Conservation (phyloP, 2,888 invertebrate species). For the Copidosoma aretas region DNA sequence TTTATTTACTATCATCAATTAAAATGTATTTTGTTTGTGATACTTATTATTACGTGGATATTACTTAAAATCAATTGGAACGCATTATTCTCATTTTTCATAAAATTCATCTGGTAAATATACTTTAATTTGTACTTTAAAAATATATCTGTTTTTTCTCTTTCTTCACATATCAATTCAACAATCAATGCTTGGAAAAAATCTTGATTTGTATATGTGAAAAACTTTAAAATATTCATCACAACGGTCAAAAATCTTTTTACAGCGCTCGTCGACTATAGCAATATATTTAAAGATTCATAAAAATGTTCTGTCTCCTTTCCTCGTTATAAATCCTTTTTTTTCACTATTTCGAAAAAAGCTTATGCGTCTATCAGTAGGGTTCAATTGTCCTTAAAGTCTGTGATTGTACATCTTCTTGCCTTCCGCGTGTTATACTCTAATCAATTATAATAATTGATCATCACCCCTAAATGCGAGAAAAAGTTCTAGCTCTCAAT, state of each 20-base stretch:
- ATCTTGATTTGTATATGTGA: neutral
- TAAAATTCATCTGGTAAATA: neutral
- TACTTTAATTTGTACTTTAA: neutral
- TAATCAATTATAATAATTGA: slow-evolving; percentile 7
- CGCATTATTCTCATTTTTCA: neutral
- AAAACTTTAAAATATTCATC: neutral
- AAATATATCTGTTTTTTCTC: neutral
- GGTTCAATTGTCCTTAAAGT: slow-evolving; percentile 27
- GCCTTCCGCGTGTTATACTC: neutral
- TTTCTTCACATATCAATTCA: neutral
- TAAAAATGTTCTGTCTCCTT: slow-evolving; percentile 17
- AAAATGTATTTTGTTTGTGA: neutral
- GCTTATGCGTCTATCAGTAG: slow-evolving; percentile 22
- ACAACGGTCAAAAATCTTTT: slow-evolving; percentile 10
- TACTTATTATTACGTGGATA: neutral
- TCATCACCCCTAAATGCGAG: neutral
- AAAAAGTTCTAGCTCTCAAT: neutral
- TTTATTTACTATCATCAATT: neutral
- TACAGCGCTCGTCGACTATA: slow-evolving; percentile 12
- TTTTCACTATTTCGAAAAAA: slow-evolving; percentile 27
- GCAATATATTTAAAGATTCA: slow-evolving; percentile 18
- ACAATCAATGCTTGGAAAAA: neutral
- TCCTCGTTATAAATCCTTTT: slow-evolving; percentile 30
- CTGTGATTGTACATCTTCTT: slow-evolving; percentile 23
- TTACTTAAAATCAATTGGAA: neutral